Evolutionary conservation across 2,888 invertebrate species (phyloP), one percentile per base, ranked within the genome.

Genomic region (Camptogramma bilineatum): DNA sequence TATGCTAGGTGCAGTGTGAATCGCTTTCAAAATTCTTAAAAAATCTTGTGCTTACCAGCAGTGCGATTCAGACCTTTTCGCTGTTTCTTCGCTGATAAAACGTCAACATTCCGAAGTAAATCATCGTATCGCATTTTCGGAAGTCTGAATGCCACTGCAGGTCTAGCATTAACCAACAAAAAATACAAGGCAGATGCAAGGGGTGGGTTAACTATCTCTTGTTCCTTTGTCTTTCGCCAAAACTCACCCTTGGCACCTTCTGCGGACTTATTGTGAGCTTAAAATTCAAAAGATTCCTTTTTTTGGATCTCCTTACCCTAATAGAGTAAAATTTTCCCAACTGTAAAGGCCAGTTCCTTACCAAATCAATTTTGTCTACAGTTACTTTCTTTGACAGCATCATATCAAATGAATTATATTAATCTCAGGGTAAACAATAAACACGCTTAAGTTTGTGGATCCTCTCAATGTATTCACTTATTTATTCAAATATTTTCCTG

Each of bases 11-110:
- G 24, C 21, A 52, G 16, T 54, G 64, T 61, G 54, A 68, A 60
- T 66, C 64, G 60, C 60, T 66, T 66, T 64, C 39, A 28, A 28
- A 52, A 18, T 54, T 21, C 10, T 18, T 18, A 39, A 7, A 17
- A 17, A 21, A n/a, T 42, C 10, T 46, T 18, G 28, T 17, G 9
- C 5, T 18, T 31, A 21, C 21, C 4, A 19, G n/a, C 10, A 16
- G 13, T 7, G n/a, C n/a, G n/a, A n/a, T n/a, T n/a, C n/a, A n/a
- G n/a, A n/a, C n/a, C n/a, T n/a, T n/a, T n/a, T n/a, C n/a, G n/a
- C n/a, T n/a, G n/a, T n/a, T n/a, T n/a, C n/a, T n/a, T n/a, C n/a
- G n/a, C n/a, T n/a, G n/a, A n/a, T n/a, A n/a, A n/a, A n/a, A n/a
- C n/a, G n/a, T n/a, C n/a, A n/a, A n/a, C n/a, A n/a, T n/a, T n/a